These are phyloP conservation scores for Lagorchestes hirsutus DNA, from an alignment of 2,797 vertebrate genomes.

Conservation along the genomic window DNA sequence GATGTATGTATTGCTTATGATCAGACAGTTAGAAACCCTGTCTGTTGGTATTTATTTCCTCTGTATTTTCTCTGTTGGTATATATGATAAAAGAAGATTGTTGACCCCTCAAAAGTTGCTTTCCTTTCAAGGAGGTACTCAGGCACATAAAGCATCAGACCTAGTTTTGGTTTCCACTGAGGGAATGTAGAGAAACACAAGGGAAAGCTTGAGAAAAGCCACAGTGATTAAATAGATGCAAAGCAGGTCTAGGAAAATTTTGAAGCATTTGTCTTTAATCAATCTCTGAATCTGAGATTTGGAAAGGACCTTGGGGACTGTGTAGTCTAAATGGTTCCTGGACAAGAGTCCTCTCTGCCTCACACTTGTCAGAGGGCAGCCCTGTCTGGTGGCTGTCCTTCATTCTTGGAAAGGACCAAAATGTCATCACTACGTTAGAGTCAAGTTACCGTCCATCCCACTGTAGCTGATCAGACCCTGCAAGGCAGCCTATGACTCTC, in stretches of 20 bases:
- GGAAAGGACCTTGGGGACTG: background rate
- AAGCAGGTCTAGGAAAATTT: background rate
- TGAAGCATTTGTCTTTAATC: background rate
- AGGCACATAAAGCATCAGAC: background rate
- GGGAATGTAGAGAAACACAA: background rate
- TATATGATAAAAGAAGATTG: too few species aligned
- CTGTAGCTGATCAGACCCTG: too few species aligned
- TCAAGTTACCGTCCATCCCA: too few species aligned
- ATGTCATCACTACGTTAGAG: too few species aligned
- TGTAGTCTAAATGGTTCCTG: background rate
- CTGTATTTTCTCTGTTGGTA: too few species aligned
- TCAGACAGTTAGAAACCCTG: too few species aligned
- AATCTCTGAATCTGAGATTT: background rate
- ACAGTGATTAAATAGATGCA: background rate
- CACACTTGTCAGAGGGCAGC: background rate
- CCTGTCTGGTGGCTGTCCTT: too few species aligned
- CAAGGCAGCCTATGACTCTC: background rate
- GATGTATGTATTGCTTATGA: too few species aligned
- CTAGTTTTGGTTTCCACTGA: background rate
- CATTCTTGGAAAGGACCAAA: too few species aligned
- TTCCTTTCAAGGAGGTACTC: background rate
- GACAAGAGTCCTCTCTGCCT: background rate
- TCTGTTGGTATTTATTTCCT: too few species aligned
- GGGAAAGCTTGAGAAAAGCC: background rate
- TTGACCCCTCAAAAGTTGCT: too few species aligned